These are phyloP conservation scores for Itoplectis maculator DNA, from an alignment of 2,888 invertebrate genomes.

Conservation along the genomic window DNA sequence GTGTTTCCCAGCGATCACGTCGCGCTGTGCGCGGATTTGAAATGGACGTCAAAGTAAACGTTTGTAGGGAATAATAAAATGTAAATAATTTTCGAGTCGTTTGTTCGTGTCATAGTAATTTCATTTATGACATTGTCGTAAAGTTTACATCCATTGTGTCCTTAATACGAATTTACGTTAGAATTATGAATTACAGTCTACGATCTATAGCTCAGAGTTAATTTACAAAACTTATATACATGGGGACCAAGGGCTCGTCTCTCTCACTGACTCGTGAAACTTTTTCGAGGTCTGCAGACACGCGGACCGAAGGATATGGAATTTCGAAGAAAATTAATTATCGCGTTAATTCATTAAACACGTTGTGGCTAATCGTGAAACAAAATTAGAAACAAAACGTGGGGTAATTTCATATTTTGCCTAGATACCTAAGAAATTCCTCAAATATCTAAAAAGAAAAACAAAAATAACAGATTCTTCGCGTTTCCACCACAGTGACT, in stretches of 20 bases:
- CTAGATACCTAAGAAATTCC: slow-evolving; percentile 8
- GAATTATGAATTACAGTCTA: slow-evolving; percentile 58
- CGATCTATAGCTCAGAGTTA: slow-evolving; percentile 69
- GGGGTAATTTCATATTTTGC: slow-evolving; percentile 12
- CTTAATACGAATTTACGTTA: slow-evolving; percentile 55
- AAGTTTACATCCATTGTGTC: slow-evolving; percentile 67
- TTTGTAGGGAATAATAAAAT: slow-evolving; percentile 45
- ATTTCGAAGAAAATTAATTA: slow-evolving; percentile 20
- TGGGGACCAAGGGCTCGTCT: slow-evolving; percentile 42
- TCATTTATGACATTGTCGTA: slow-evolving; percentile 64
- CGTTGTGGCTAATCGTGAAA: slow-evolving; percentile 16
- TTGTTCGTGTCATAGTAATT: slow-evolving; percentile 55
- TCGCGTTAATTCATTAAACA: slow-evolving; percentile 22
- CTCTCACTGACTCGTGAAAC: slow-evolving; percentile 48
- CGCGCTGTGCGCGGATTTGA: slow-evolving; percentile 93
- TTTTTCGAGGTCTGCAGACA: slow-evolving; percentile 69
- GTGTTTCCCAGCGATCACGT: slow-evolving; percentile 98
- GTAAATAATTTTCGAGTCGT: slow-evolving; percentile 50
- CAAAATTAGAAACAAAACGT: background rate
- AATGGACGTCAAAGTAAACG: slow-evolving; percentile 83
- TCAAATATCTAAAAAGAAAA: background rate
- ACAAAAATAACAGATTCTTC: slow-evolving; percentile 19
- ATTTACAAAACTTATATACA: slow-evolving; percentile 82
- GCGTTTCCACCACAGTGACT: background rate
- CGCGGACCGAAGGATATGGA: slow-evolving; percentile 34